These are phyloP conservation scores for Lucilia cuprina DNA, from an alignment of 1,140 invertebrate genomes.

Conservation along the genomic window DNA sequence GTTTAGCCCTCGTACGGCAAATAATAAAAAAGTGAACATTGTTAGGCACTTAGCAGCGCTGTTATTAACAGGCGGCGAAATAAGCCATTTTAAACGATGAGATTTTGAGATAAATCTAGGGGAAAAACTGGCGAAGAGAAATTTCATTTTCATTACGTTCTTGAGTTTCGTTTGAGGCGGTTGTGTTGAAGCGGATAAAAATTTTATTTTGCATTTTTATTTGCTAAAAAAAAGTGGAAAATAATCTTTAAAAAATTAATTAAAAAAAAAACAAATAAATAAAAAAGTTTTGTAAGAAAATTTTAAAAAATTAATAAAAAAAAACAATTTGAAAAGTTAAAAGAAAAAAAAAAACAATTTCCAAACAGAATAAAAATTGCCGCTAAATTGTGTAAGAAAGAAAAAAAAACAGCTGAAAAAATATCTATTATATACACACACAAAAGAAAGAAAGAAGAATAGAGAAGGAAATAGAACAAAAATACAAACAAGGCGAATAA, in stretches of 20 bases:
- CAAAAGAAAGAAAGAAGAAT: conserved; percentile 7
- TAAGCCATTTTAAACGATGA: not conserved
- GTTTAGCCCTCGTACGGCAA: too few relatives aligned
- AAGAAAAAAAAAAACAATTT: not conserved
- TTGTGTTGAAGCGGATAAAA: conserved; percentile 23
- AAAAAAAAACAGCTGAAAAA: conserved; percentile 33
- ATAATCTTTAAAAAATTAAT: not conserved
- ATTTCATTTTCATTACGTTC: conserved; percentile 30
- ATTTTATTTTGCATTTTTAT: not conserved
- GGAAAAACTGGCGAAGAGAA: not conserved
- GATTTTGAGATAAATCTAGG: not conserved
- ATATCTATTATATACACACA: conserved; percentile 19
- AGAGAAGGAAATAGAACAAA: not conserved
- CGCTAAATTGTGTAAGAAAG: conserved; percentile 35
- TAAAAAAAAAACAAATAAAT: not conserved
- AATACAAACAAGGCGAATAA: conserved; percentile 10
- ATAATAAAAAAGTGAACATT: too few relatives aligned
- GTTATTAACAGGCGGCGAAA: not conserved
- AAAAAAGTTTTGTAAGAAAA: not conserved
- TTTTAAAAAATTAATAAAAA: not conserved
- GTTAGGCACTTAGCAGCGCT: too few relatives aligned
- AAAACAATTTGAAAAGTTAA: not conserved
- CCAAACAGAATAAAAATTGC: conserved; percentile 1
- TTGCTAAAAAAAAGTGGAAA: not conserved
- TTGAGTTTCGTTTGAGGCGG: conserved; percentile 25